Base-by-base conservation (phyloP, 1,140 invertebrate genomes). In the Ceratosolen fusciceps region DNA sequence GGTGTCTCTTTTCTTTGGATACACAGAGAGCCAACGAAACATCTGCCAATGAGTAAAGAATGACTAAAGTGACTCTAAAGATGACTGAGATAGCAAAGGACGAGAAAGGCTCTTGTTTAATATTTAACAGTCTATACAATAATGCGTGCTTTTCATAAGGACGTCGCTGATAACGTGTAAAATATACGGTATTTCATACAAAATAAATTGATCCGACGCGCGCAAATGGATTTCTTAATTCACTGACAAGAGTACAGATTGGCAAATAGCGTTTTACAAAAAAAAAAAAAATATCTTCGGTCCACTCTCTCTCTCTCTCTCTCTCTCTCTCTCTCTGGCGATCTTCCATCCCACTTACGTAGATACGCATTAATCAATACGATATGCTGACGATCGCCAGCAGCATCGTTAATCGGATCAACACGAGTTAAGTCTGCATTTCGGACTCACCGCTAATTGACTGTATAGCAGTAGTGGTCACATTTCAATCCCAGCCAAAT, bases 1-100 rank as follows among this genome's bases (percentile, higher is more conserved):
- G 68, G 4, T 16, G 14, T 72, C 70, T 72, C 3, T 54, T 70
- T 70, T 52, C 26, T 54, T 54, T 10, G 1, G 39, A 16, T 47
- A 19, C 21, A 31, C 31, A 65, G 0, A n/a, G 4, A 16, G n/a
- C 24, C 39, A 29, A 47, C 16, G 47, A 21, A 72, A 72, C 70
- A 72, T 72, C 70, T 72, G 70, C 49, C 67, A 9, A 65, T 65
- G 14, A 10, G 31, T 37, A 21, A 7, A 65, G 34, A 31, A n/a
- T 21, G 1, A 5, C 14, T n/a, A n/a, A n/a, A n/a, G n/a, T n/a
- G n/a, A n/a, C n/a, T n/a, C n/a, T n/a, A n/a, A n/a, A n/a, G n/a
- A n/a, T n/a, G n/a, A n/a, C n/a, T n/a, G n/a, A n/a, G n/a, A n/a
- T n/a, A n/a, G n/a, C n/a, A n/a, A n/a, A n/a, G 9, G n/a, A 37